Evolutionary conservation across 2,888 invertebrate genomes (phyloP).

Genomic region (Schizotus pectinicornis): DNA sequence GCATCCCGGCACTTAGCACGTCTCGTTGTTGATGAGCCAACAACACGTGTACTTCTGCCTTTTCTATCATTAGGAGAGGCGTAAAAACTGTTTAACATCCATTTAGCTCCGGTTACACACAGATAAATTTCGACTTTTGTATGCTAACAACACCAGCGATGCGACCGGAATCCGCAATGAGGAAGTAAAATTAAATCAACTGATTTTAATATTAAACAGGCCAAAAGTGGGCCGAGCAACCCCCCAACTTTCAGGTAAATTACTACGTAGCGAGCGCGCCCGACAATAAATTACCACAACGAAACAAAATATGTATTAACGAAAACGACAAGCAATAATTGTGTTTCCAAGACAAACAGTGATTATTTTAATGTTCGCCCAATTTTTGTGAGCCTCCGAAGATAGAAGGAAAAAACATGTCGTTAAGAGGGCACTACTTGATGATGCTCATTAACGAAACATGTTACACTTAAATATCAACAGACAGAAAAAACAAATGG

Average conservation of each 20-base stretch:
- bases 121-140: constrained; percentile 17
- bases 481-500: constrained; percentile 11
- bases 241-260: background rate
- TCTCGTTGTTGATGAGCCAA: constrained; percentile 6
- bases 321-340: too few species aligned
- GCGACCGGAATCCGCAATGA: constrained; percentile 19
- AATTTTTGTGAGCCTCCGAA: too few species aligned
- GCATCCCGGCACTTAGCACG: constrained; percentile 8
- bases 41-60: constrained; percentile 20
- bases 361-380: too few species aligned
- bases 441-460: constrained; percentile 24
- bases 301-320: too few species aligned
- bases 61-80: constrained; percentile 1
- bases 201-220: constrained; percentile 22
- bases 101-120: constrained; percentile 8
- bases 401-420: too few species aligned
- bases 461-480: constrained; percentile 14
- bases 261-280: too few species aligned
- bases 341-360: too few species aligned
- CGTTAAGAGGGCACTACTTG: constrained; percentile 4
- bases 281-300: too few species aligned
- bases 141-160: constrained; percentile 15
- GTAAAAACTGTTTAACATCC: constrained; percentile 18
- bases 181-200: constrained; percentile 21
- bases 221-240: constrained; percentile 1